Evolutionary conservation across 2,888 invertebrate species (phyloP), one percentile per base, ranked within the genome.

Genomic region (Dynastes maya): DNA sequence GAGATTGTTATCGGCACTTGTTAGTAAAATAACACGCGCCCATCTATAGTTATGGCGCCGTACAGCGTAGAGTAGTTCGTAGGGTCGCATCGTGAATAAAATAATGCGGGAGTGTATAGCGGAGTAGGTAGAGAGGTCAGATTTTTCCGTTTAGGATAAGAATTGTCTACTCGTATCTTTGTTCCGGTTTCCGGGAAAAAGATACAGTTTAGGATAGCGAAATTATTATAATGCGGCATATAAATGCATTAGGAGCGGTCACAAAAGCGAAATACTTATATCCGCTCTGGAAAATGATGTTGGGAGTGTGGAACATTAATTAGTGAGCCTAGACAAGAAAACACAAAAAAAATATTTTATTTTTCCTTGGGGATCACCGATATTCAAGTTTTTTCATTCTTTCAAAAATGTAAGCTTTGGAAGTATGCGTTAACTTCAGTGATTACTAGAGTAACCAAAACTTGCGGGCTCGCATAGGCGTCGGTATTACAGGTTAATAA

Each of bases 1-100:
- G 72, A 72, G 72, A 72, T 72, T 72, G 72, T 72, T 72, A 72
- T 72, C 72, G 72, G 37, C 40, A 72, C 72, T 72, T 72, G 72
- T 72, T 72, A 72, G 72, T 58, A 53, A 72, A 58, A 72, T 72
- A 40, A 40, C 58, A 58, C 40, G 58, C 55, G 22, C 58, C 32
- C 58, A 58, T 72, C 37, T 72, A 58, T 58, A 40, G 72, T 72
- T 72, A 72, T 72, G 72, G 55, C 16, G n/a, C 13, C 9, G 37
- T 32, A 64, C 40, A 37, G 64, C 37, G 40, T 11, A 64, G 16
- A 64, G 11, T 37, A 16, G 64, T 5, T 55, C 45, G 22, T 58
- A 22, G 55, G 63, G 63, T 63, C 6, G 55, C 1, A 55, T 32
- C 32, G 29, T 27, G 63, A 29, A 63, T 63, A 63, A 63, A 63